These are phyloP conservation scores for Oncopodura yosiiana DNA, from an alignment of 1,140 invertebrate species.

Conservation along the genomic window DNA sequence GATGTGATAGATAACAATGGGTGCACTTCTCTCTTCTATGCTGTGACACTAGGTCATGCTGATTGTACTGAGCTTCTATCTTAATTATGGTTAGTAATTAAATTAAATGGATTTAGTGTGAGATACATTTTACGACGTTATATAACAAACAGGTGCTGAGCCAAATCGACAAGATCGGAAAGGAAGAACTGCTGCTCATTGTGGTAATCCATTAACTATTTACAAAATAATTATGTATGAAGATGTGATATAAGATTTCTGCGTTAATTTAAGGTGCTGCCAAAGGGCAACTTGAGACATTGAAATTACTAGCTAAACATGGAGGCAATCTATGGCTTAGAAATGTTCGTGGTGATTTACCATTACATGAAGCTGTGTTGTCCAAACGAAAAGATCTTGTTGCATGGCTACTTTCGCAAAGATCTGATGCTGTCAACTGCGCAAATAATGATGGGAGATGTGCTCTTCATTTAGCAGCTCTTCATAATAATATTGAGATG, in stretches of 20 bases:
- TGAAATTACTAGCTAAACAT: constrained; percentile 64
- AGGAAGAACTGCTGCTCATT: constrained; percentile 61
- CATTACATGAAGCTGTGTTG: constrained; percentile 87
- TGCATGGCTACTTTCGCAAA: constrained; percentile 70
- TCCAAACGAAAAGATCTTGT: constrained; percentile 79
- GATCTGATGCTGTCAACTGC: constrained; percentile 73
- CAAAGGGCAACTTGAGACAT: constrained; percentile 82
- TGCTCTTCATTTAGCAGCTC: constrained; percentile 84
- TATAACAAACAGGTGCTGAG: no score
- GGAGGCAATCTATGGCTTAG: constrained; percentile 84
- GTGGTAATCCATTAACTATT: no score
- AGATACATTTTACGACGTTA: no score
- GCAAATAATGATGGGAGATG: constrained; percentile 87
- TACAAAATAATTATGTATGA: no score
- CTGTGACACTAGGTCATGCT: constrained; percentile 87
- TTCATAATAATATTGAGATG: constrained; percentile 87
- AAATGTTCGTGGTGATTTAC: constrained; percentile 81
- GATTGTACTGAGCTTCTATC: constrained; percentile 80
- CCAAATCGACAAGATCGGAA: constrained; percentile 84
- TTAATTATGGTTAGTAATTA: no score
- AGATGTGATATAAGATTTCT: no score
- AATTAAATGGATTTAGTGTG: no score
- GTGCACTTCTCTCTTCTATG: constrained; percentile 92
- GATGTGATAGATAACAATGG: constrained; percentile 59
- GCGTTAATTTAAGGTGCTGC: no score